Percentiles rank a stretch among this genome's conserved stretches.
phyloP scores from a whole-genome alignment of 2,888 invertebrate genomes.

The Phrixothrix hirtus region DNA sequence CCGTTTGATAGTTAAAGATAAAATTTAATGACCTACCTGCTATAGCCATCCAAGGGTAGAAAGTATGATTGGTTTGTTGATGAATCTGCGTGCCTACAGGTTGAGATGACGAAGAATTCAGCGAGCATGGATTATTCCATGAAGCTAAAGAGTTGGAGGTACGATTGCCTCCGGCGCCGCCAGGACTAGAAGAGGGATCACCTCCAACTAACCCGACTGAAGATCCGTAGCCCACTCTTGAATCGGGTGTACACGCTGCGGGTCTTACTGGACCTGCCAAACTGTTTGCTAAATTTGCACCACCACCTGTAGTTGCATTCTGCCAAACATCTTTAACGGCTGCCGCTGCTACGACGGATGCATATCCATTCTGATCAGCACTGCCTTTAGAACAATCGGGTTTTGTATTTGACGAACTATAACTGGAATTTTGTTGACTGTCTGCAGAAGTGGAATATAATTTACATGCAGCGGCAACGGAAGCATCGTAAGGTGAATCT shows the following conservation, averaged over 20 bases:
- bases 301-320: constrained; percentile 69
- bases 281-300: constrained; percentile 66
- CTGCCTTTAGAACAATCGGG: constrained; percentile 76
- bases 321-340: constrained; percentile 67
- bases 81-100: constrained; percentile 81
- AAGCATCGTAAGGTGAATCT: constrained; percentile 90
- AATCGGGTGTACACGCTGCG: constrained; percentile 88
- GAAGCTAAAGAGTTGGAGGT: constrained; percentile 66
- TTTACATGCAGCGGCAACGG: constrained; percentile 84
- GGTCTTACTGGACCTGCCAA: constrained; percentile 73
- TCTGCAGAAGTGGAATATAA: constrained; percentile 69
- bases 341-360: constrained; percentile 70
- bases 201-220: constrained; percentile 73
- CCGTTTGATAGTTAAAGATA: neutral
- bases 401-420: constrained; percentile 64
- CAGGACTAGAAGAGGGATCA: constrained; percentile 75
- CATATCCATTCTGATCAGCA: constrained; percentile 66
- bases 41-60: constrained; percentile 98
- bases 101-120: constrained; percentile 80
- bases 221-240: constrained; percentile 75
- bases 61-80: constrained; percentile 91
- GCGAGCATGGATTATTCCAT: constrained; percentile 87
- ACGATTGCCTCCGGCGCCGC: constrained; percentile 62
- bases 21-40: constrained; percentile 71
- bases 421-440: constrained; percentile 63